Evolutionary conservation across 2,797 vertebrate genomes (phyloP).

Genomic region (Gallirallus australis): DNA sequence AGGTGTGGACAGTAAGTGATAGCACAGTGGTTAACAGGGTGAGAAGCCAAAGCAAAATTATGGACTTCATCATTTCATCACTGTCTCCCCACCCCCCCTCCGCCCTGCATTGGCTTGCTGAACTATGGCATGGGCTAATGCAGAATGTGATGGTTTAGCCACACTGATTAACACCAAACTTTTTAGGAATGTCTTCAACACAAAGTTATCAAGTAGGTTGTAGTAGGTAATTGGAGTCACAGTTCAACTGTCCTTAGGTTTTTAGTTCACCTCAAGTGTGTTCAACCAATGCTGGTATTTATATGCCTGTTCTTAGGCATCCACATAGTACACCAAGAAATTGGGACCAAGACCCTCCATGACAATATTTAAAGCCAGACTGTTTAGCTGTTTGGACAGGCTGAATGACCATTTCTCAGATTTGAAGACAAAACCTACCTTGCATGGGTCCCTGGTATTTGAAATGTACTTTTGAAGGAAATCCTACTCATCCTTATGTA

Average conservation of each 20-base stretch:
- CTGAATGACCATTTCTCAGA: neutral
- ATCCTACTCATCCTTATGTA: neutral
- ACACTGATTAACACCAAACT: neutral
- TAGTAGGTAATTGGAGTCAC: neutral
- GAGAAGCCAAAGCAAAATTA: neutral
- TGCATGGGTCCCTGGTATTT: neutral
- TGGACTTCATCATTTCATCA: neutral
- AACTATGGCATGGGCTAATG: neutral
- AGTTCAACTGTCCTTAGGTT: neutral
- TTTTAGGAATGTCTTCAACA: neutral
- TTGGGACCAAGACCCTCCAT: neutral
- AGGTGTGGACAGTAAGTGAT: rapidly evolving
- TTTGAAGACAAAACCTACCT: neutral
- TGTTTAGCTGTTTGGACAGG: neutral
- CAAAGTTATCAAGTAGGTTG: neutral
- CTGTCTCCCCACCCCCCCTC: neutral
- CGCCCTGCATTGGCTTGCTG: neutral
- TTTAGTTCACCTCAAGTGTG: neutral
- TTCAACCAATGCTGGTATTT: neutral
- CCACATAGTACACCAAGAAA: neutral
- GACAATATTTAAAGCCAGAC: neutral
- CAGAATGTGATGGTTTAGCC: neutral
- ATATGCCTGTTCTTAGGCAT: neutral
- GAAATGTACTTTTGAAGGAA: neutral
- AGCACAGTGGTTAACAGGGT: neutral